These are phyloP conservation scores for Anser brachyrhynchus DNA, from an alignment of 2,113 vertebrate genomes.

Conservation along the genomic window DNA sequence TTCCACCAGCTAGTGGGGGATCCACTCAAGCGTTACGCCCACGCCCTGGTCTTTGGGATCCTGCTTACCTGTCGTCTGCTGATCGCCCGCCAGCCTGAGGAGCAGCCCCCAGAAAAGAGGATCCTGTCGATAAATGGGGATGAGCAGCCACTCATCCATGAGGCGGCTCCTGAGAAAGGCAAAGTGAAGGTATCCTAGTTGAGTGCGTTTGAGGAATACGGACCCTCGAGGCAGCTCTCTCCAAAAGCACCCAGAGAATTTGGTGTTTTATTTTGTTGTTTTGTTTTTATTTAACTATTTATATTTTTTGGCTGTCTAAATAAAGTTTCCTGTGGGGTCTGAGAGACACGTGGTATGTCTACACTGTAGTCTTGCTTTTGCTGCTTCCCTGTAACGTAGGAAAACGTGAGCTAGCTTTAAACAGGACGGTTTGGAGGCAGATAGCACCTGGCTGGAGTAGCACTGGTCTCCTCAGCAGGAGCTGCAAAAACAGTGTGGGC, in stretches of 20 bases:
- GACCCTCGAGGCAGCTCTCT: slow-evolving; percentile 73
- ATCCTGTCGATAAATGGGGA: slow-evolving; percentile 77
- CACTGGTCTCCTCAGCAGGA: neutral
- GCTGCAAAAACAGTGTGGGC: neutral
- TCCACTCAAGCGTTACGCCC: slow-evolving; percentile 95
- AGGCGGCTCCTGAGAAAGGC: slow-evolving; percentile 86
- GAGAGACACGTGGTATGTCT: slow-evolving; percentile 47
- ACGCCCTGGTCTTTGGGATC: slow-evolving; percentile 96
- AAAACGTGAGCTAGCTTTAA: slow-evolving; percentile 14
- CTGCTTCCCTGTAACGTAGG: slow-evolving; percentile 33
- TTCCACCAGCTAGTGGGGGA: slow-evolving; percentile 98
- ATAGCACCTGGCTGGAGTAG: neutral
- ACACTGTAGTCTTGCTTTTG: slow-evolving; percentile 57
- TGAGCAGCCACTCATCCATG: slow-evolving; percentile 66
- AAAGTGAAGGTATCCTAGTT: slow-evolving; percentile 95
- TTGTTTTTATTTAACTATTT: slow-evolving; percentile 52
- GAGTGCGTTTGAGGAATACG: slow-evolving; percentile 30
- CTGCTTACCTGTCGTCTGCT: slow-evolving; percentile 95
- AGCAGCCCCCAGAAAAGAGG: slow-evolving; percentile 86
- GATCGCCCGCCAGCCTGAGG: slow-evolving; percentile 93
- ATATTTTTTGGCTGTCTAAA: slow-evolving; percentile 65
- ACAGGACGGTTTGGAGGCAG: neutral
- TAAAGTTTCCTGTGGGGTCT: slow-evolving; percentile 67
- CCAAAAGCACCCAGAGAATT: slow-evolving; percentile 54
- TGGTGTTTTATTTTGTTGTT: neutral